phyloP scores from a whole-genome alignment of 2,797 vertebrate genomes.

The Parauchenoglanis ngamensis region DNA sequence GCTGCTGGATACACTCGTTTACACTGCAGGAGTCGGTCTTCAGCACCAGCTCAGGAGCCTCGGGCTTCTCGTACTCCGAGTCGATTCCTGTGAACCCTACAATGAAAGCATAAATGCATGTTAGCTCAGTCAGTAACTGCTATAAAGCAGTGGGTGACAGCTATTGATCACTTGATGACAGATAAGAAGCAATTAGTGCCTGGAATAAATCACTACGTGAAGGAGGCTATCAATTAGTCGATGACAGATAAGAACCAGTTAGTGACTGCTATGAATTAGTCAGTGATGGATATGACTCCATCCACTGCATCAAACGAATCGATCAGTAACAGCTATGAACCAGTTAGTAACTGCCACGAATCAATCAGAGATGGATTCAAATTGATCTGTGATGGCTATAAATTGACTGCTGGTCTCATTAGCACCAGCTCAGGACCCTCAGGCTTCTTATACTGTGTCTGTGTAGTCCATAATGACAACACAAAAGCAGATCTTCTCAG shows the following conservation, averaged over 20 bases:
- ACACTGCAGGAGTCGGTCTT: slow-evolving; percentile 95
- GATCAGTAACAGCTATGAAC: not conserved
- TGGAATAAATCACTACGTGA: not conserved
- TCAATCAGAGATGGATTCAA: not conserved
- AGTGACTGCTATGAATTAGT: not conserved
- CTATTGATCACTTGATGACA: not conserved
- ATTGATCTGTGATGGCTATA: not conserved
- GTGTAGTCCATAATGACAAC: no score
- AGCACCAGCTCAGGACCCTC: no score
- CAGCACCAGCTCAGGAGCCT: slow-evolving; percentile 93
- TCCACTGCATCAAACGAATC: no score
- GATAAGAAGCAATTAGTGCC: not conserved
- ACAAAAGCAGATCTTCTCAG: no score
- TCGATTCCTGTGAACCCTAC: slow-evolving; percentile 98
- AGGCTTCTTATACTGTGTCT: no score
- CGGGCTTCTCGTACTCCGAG: slow-evolving; percentile 95
- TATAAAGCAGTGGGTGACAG: not conserved
- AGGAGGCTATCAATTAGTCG: not conserved
- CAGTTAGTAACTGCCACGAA: not conserved
- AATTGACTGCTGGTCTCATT: not conserved
- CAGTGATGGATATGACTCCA: no score
- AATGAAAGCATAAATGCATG: not conserved
- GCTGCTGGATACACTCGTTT: slow-evolving; percentile 94
- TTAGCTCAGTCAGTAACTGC: not conserved
- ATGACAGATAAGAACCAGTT: not conserved